A percentile compares a stretch with the other conserved stretches of the same genome.
These are phyloP conservation scores for Drosophila ochracea DNA, from an alignment of 2,888 invertebrate genomes.

Conservation along the genomic window DNA sequence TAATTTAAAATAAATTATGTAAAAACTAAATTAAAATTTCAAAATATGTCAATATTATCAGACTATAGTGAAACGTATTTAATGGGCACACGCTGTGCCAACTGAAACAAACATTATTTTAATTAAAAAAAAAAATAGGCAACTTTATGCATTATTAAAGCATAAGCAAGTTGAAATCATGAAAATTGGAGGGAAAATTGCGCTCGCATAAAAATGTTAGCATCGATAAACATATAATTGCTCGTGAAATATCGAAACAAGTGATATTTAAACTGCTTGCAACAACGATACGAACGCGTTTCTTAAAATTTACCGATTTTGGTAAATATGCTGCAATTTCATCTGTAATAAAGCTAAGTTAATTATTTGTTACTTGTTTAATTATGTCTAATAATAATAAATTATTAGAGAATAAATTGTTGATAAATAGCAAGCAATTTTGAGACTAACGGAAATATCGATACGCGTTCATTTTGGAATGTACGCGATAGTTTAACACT, in stretches of 20 bases:
- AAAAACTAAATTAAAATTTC: background rate
- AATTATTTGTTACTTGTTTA: background rate
- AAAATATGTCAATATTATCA: background rate
- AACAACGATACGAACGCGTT: background rate
- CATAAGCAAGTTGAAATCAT: constrained; percentile 2
- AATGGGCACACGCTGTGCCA: background rate
- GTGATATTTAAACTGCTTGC: background rate
- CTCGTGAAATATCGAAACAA: background rate
- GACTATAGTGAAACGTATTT: background rate
- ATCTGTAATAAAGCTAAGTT: background rate
- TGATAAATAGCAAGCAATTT: background rate
- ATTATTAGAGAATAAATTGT: background rate
- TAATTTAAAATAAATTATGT: background rate
- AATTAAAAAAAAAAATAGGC: background rate
- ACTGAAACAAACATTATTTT: background rate
- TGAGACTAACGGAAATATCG: background rate
- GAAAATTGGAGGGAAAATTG: constrained; percentile 35
- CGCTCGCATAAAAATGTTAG: background rate
- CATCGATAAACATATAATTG: constrained; percentile 12
- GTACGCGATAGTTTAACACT: constrained; percentile 10
- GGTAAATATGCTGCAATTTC: background rate
- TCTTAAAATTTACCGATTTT: rapidly evolving
- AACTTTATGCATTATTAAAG: background rate
- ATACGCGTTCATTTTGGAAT: background rate
- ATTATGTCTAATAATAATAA: background rate